Conservation (phyloP, 2,797 vertebrate genomes). For the Chromis chromis region DNA sequence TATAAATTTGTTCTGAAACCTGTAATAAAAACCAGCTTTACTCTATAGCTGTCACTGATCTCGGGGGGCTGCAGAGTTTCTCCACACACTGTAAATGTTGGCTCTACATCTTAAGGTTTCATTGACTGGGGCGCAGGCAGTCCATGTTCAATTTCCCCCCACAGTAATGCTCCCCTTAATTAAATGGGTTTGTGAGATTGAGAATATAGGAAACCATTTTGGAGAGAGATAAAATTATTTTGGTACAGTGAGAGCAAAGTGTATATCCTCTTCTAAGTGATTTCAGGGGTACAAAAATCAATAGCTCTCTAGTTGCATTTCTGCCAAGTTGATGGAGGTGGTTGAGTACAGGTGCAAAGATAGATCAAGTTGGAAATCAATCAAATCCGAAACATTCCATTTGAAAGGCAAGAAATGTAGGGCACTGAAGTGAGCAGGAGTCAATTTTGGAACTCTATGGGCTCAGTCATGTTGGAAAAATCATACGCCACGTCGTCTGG, state of each 20-base stretch:
- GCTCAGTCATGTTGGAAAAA: slow-evolving; percentile 57
- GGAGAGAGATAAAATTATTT: slow-evolving; percentile 77
- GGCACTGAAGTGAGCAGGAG: slow-evolving; percentile 72
- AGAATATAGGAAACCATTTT: slow-evolving; percentile 78
- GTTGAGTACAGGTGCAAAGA: slow-evolving; percentile 73
- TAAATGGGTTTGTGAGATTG: slow-evolving; percentile 74
- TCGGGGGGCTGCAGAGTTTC: slow-evolving; percentile 26
- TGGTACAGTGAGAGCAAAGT: slow-evolving; percentile 74
- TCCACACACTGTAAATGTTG: slow-evolving; percentile 42
- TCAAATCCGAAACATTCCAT: slow-evolving; percentile 80
- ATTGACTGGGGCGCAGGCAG: slow-evolving; percentile 52
- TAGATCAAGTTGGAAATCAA: slow-evolving; percentile 83
- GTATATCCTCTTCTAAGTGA: slow-evolving; percentile 79
- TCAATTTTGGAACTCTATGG: slow-evolving; percentile 61
- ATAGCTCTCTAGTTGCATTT: slow-evolving; percentile 80
- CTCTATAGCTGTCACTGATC: slow-evolving; percentile 48
- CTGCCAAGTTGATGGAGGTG: slow-evolving; percentile 80
- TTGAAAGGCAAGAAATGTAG: slow-evolving; percentile 75
- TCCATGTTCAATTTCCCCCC: slow-evolving; percentile 71
- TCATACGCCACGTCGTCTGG: slow-evolving; percentile 12
- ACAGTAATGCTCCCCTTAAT: slow-evolving; percentile 69
- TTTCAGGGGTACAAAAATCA: slow-evolving; percentile 80
- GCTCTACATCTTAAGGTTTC: slow-evolving; percentile 60
- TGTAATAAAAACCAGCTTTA: slow-evolving; percentile 41
- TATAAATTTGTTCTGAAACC: slow-evolving; percentile 53